A percentile compares a stretch with the other conserved stretches of the same genome.
These are phyloP conservation scores for Pseudorectes ferrugineus DNA, from an alignment of 2,113 vertebrate species.

Conservation along the genomic window DNA sequence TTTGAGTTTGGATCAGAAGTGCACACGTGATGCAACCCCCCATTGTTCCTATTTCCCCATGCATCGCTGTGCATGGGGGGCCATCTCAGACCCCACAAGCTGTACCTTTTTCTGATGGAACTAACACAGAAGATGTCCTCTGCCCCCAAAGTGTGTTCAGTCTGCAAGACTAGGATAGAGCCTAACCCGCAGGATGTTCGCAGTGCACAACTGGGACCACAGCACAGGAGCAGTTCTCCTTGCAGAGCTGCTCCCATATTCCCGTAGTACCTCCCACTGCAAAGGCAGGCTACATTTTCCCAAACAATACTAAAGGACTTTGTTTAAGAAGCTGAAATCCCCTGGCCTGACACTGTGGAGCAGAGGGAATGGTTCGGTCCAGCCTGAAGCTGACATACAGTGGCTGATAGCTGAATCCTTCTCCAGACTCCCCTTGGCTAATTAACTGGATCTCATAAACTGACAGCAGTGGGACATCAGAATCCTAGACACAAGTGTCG, in stretches of 20 bases:
- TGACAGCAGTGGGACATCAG: not conserved
- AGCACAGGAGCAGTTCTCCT: fast-evolving
- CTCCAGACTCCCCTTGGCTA: not conserved
- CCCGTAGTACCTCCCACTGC: not conserved
- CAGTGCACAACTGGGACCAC: not conserved
- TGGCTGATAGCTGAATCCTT: not conserved
- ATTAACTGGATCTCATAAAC: not conserved
- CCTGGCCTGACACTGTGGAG: not conserved
- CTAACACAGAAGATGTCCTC: not conserved
- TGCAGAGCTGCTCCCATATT: not conserved
- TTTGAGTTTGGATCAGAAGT: not conserved
- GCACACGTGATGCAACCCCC: fast-evolving
- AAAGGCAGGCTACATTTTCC: not conserved
- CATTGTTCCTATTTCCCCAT: not conserved
- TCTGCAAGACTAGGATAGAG: not conserved
- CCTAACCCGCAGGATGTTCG: fast-evolving
- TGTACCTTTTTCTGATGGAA: not conserved
- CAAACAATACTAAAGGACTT: not conserved
- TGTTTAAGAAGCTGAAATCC: not conserved
- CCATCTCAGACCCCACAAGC: not conserved
- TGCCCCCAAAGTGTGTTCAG: not conserved
- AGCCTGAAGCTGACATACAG: not conserved
- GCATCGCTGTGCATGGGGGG: fast-evolving
- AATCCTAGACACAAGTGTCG: not conserved
- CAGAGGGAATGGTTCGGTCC: not conserved